Percentiles rank a stretch among this genome's conserved stretches.
These are phyloP conservation scores for Epicauta chinensis DNA, from an alignment of 1,140 invertebrate genomes.

Conservation along the genomic window DNA sequence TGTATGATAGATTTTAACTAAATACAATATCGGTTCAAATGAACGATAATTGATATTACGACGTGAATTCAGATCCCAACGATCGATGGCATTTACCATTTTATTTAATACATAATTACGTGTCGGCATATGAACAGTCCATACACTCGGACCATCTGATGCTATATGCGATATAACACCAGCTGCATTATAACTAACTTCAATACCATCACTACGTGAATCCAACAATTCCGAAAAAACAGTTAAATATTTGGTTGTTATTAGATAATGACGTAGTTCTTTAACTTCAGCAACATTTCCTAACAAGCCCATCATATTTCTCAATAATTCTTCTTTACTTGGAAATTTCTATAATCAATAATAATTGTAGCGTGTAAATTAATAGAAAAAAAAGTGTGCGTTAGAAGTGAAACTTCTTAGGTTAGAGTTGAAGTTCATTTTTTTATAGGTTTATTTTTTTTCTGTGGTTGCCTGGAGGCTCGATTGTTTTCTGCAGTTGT, in stretches of 20 bases:
- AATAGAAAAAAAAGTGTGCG: neutral
- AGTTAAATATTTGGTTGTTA: conserved; percentile 75
- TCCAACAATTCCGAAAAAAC: conserved; percentile 83
- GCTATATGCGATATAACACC: conserved; percentile 93
- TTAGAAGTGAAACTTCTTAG: no score
- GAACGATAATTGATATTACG: conserved; percentile 96
- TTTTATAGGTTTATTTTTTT: no score
- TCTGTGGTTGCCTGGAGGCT: no score
- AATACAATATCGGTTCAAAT: conserved; percentile 82
- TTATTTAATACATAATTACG: conserved; percentile 67
- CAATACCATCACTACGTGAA: conserved; percentile 87
- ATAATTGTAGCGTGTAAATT: neutral
- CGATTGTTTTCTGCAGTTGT: no score
- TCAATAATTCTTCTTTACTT: conserved; percentile 77
- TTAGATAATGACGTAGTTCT: conserved; percentile 72
- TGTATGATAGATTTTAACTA: conserved; percentile 75
- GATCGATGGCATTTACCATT: conserved; percentile 75
- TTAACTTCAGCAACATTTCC: conserved; percentile 96
- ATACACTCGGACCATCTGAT: conserved; percentile 80
- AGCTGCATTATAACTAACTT: conserved; percentile 95
- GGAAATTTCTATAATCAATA: conserved; percentile 64
- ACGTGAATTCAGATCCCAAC: conserved; percentile 80
- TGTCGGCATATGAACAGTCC: conserved; percentile 66
- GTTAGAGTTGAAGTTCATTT: no score
- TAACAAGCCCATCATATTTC: conserved; percentile 95